Percentiles rank a stretch among this genome's conserved stretches.
Conservation (phyloP, 2,113 vertebrate genomes). For the Callocephalon fimbriatum region DNA sequence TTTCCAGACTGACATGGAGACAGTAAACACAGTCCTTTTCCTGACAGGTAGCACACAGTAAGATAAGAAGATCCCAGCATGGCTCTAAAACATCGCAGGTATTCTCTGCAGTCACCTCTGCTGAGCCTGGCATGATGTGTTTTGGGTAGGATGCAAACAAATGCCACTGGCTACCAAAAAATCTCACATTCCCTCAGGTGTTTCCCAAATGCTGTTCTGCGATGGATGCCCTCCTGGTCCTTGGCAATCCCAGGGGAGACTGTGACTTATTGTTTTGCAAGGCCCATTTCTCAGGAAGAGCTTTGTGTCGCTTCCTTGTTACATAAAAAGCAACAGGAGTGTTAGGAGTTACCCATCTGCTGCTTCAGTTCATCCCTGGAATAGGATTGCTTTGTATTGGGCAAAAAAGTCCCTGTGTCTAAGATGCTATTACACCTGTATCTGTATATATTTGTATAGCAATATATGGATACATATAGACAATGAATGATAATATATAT, state of each 20-base stretch:
- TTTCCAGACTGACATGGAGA: background rate
- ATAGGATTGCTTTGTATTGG: background rate
- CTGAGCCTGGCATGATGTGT: background rate
- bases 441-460: background rate
- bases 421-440: background rate
- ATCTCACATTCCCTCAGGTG: background rate
- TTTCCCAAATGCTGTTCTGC: background rate
- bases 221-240: background rate
- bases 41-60: background rate
- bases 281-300: background rate
- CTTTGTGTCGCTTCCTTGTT: background rate
- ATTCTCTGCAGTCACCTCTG: background rate
- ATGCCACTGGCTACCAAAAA: background rate
- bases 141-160: background rate
- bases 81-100: background rate
- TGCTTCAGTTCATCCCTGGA: background rate
- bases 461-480: background rate
- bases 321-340: accelerated
- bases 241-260: background rate
- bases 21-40: background rate
- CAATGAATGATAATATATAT: background rate
- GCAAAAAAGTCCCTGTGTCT: background rate
- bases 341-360: background rate
- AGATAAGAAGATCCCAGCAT: background rate
- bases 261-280: background rate